phyloP scores from a whole-genome alignment of 2,888 invertebrate genomes.

The Ichneumoninae sp. region DNA sequence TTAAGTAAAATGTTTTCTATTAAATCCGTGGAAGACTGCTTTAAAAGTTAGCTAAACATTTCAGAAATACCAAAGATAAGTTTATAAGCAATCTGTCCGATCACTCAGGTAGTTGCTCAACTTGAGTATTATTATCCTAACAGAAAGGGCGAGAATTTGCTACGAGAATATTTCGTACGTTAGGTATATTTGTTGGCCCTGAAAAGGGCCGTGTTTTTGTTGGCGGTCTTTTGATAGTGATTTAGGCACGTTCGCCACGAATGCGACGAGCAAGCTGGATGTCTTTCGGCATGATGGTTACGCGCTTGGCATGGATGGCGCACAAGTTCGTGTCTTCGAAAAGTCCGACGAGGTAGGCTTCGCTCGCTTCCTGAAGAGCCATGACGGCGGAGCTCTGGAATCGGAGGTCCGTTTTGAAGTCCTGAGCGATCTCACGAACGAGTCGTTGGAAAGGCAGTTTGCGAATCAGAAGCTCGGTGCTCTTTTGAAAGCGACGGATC shows the following conservation, averaged over 20 bases:
- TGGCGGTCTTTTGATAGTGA: not conserved
- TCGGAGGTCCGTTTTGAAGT: conserved; percentile 89
- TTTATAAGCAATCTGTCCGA: not conserved
- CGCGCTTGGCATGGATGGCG: conserved; percentile 90
- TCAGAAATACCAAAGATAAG: not conserved
- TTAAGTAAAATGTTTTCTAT: not conserved
- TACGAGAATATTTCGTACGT: conserved; percentile 6
- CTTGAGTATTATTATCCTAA: not conserved
- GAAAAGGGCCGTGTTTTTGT: conserved; percentile 70
- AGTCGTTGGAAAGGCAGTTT: conserved; percentile 90
- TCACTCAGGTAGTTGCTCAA: not conserved
- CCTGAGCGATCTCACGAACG: conserved; percentile 90
- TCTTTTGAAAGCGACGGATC: conserved; percentile 90
- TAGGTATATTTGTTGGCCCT: conserved; percentile 69
- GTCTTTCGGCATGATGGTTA: conserved; percentile 88
- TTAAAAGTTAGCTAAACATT: not conserved
- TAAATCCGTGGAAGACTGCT: not conserved
- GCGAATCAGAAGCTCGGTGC: conserved; percentile 89
- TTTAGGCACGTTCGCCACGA: conserved; percentile 93
- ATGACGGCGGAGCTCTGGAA: conserved; percentile 90
- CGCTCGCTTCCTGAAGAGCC: conserved; percentile 88
- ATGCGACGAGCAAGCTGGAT: conserved; percentile 91
- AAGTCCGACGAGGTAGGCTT: conserved; percentile 88
- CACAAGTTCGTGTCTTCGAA: conserved; percentile 92
- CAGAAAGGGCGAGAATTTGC: not conserved